Percentiles rank a stretch among this genome's conserved stretches.
Conservation (phyloP, 2,797 vertebrate species). For the Myotis daubentonii region DNA sequence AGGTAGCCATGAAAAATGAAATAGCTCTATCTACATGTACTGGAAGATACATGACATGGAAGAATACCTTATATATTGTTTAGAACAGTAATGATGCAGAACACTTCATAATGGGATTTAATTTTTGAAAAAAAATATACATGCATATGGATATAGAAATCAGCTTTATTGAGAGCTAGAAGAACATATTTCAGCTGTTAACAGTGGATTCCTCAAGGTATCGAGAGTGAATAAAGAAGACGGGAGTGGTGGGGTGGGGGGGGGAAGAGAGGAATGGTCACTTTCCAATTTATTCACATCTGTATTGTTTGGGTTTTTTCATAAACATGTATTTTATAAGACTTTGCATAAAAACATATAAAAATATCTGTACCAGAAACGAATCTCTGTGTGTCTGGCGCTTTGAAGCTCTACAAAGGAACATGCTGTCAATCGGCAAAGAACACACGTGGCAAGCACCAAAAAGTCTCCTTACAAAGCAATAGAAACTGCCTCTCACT, state of each 20-base stretch:
- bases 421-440: background rate
- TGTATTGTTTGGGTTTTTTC: slow-evolving; percentile 1
- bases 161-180: background rate
- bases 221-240: background rate
- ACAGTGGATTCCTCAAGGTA: background rate
- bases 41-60: background rate
- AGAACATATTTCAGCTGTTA: background rate
- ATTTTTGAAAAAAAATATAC: slow-evolving; percentile 20
- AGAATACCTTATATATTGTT: background rate
- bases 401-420: background rate
- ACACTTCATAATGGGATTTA: background rate
- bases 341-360: background rate
- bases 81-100: background rate
- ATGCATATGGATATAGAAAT: background rate
- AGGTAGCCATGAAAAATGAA: slow-evolving; percentile 6
- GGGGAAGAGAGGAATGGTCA: background rate
- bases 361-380: background rate
- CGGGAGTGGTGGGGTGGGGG: background rate
- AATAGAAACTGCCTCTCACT: background rate
- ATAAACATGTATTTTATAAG: slow-evolving; percentile 7
- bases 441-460: background rate
- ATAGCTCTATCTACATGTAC: background rate
- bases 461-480: background rate
- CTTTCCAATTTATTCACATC: slow-evolving; percentile 6
- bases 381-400: background rate